Conservation (phyloP, 2,113 vertebrate species). For the Nothobranchius furzeri region DNA sequence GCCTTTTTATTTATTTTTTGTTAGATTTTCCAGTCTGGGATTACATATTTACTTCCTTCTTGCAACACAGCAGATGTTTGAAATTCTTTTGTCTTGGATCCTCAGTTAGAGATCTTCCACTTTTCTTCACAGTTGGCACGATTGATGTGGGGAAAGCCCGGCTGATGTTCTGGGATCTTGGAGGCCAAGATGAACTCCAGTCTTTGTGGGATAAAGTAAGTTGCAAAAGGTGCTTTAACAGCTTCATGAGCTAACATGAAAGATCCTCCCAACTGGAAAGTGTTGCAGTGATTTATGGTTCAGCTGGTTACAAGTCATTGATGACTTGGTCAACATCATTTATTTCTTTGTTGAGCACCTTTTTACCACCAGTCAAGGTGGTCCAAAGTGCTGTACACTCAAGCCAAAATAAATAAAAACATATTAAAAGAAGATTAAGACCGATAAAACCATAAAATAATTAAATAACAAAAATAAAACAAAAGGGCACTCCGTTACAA, state of each 20-base stretch:
- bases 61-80: background rate
- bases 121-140: slow-evolving; percentile 85
- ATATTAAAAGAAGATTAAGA: no score
- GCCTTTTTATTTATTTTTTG: background rate
- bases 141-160: slow-evolving; percentile 95
- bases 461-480: no score
- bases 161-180: slow-evolving; percentile 99
- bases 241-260: no score
- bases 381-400: no score
- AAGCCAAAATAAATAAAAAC: no score
- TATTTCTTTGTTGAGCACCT: no score
- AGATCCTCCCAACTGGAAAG: no score
- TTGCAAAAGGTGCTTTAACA: background rate
- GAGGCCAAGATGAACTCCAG: slow-evolving; percentile 96
- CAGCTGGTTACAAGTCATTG: background rate
- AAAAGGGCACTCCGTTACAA: no score
- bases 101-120: background rate
- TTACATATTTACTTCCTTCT: background rate
- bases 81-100: background rate
- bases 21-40: background rate
- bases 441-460: no score
- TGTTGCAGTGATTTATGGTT: no score
- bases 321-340: no score
- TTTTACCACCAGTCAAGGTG: no score
- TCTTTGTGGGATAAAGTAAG: slow-evolving; percentile 98